Evolutionary conservation across 2,797 vertebrate species (phyloP).

Genomic region (Pampus argenteus): DNA sequence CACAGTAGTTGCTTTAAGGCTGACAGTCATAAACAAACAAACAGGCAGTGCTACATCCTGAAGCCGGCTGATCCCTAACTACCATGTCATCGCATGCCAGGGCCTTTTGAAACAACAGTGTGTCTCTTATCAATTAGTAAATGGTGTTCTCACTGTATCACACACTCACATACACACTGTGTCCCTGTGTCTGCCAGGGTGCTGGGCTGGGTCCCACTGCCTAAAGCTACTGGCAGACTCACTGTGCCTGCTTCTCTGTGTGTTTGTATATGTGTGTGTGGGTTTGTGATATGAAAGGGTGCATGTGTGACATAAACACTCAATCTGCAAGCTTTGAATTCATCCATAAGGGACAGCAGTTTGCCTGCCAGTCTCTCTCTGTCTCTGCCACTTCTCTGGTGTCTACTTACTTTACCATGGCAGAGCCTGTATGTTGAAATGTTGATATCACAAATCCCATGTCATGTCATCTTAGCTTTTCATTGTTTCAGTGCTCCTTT

Average conservation of each 20-base stretch:
- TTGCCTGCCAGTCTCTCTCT: constrained; percentile 69
- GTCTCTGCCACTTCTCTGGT: constrained; percentile 68
- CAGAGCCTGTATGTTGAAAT: constrained; percentile 73
- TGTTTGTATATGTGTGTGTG: constrained; percentile 33
- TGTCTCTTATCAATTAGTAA: constrained; percentile 82
- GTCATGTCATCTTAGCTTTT: constrained; percentile 74
- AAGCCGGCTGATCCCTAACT: constrained; percentile 62
- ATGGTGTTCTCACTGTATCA: constrained; percentile 69
- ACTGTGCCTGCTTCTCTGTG: constrained; percentile 45
- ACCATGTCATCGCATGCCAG: constrained; percentile 68
- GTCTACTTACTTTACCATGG: constrained; percentile 65
- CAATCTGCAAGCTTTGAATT: constrained; percentile 77
- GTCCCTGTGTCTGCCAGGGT: constrained; percentile 70
- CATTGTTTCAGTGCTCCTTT: constrained; percentile 67
- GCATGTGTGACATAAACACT: constrained; percentile 79
- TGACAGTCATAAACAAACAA: constrained; percentile 59
- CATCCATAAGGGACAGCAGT: constrained; percentile 68
- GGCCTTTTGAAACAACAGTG: constrained; percentile 75
- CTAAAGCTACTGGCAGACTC: constrained; percentile 79
- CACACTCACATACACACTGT: constrained; percentile 52
- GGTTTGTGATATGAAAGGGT: constrained; percentile 72
- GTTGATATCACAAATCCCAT: constrained; percentile 79
- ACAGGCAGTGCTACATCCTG: constrained; percentile 52
- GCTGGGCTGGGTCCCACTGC: constrained; percentile 76
- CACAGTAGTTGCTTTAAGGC: constrained; percentile 48